A percentile compares a stretch with the other conserved stretches of the same genome.
These are phyloP conservation scores for Netelia melanura DNA, from an alignment of 2,888 invertebrate genomes.

Conservation along the genomic window DNA sequence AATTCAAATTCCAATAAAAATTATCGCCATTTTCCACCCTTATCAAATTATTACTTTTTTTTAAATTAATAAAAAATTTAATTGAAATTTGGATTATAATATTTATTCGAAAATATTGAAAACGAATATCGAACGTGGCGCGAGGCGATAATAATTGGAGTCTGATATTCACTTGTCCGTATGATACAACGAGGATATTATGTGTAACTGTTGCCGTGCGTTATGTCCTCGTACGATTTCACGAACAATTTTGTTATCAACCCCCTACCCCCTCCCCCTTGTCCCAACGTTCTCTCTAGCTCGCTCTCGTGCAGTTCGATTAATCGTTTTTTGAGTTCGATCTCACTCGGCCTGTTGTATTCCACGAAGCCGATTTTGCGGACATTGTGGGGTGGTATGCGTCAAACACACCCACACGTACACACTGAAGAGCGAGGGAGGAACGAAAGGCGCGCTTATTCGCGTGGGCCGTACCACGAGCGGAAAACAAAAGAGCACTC, in stretches of 20 bases:
- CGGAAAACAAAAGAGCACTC: slow-evolving; percentile 62
- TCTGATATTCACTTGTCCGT: slow-evolving; percentile 17
- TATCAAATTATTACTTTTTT: neutral
- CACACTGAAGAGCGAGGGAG: neutral
- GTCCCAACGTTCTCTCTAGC: slow-evolving; percentile 31
- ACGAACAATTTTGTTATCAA: slow-evolving; percentile 59
- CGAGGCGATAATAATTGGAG: slow-evolving; percentile 46
- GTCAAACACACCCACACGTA: neutral
- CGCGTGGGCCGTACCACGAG: neutral
- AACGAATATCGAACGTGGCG: slow-evolving; percentile 10
- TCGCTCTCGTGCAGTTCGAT: slow-evolving; percentile 14
- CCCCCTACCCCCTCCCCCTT: neutral
- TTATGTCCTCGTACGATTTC: slow-evolving; percentile 37
- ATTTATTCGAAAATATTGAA: neutral
- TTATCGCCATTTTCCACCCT: too few species aligned
- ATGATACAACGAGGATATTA: slow-evolving; percentile 9
- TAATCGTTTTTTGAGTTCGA: slow-evolving; percentile 61
- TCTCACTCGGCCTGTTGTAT: slow-evolving; percentile 9
- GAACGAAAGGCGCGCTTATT: slow-evolving; percentile 32
- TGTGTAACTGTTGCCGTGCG: neutral
- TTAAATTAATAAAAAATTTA: neutral
- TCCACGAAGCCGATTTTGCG: slow-evolving; percentile 32
- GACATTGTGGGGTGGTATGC: slow-evolving; percentile 53
- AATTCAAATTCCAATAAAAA: too few species aligned
- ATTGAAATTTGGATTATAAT: slow-evolving; percentile 42